phyloP scores from a whole-genome alignment of 37 sponge, comb jelly and placozoan species.

The Haliclona indistincta region DNA sequence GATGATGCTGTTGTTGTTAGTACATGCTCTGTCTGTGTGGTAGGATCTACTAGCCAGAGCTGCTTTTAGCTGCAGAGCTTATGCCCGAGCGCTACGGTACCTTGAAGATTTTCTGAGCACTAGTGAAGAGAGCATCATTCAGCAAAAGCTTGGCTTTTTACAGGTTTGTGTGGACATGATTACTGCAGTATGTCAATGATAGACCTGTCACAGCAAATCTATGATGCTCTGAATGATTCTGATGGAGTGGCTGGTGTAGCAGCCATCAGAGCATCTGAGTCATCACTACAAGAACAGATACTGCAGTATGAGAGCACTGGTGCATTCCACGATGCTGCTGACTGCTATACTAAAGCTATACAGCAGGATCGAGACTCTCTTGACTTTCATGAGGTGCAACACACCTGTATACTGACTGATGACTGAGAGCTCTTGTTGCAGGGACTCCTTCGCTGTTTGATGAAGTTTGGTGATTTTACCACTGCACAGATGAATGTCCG shows the following conservation, averaged over 20 bases:
- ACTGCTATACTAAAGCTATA: slow-evolving; percentile 57
- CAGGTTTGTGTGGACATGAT: slow-evolving; percentile 37
- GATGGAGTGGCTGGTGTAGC: slow-evolving; percentile 78
- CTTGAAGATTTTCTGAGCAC: slow-evolving; percentile 40
- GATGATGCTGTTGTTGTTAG: not conserved
- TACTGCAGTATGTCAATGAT: not conserved
- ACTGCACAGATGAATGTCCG: slow-evolving; percentile 68
- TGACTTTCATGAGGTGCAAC: slow-evolving; percentile 51
- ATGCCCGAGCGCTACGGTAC: slow-evolving; percentile 78
- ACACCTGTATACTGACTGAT: not conserved
- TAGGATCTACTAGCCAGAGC: slow-evolving; percentile 76
- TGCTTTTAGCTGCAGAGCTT: slow-evolving; percentile 82
- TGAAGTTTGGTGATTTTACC: slow-evolving; percentile 70
- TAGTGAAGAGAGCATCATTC: slow-evolving; percentile 15
- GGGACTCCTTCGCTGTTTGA: slow-evolving; percentile 71
- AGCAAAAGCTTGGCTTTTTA: slow-evolving; percentile 60
- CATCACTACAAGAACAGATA: slow-evolving; percentile 59
- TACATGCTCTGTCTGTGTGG: not conserved
- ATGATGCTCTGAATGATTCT: slow-evolving; percentile 72
- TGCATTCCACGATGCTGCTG: slow-evolving; percentile 57
- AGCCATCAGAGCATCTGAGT: slow-evolving; percentile 33
- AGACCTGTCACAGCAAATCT: slow-evolving; percentile 60
- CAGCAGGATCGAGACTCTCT: slow-evolving; percentile 41
- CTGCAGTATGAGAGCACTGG: slow-evolving; percentile 63
- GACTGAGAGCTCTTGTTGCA: slow-evolving; percentile 10